phyloP scores from a whole-genome alignment of 2,888 invertebrate species.

The Catocala nupta region DNA sequence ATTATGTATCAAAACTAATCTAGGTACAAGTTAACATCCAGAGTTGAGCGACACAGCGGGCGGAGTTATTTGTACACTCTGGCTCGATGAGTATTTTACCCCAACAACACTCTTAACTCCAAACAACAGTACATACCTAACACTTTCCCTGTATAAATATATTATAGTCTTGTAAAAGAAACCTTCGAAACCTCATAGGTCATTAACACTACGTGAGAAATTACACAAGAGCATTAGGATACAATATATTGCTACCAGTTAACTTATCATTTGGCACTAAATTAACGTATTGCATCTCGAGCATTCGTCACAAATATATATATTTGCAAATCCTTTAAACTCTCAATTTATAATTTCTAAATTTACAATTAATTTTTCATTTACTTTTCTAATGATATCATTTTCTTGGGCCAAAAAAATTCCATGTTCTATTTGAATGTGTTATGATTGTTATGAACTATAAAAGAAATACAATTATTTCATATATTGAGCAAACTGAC shows the following conservation, averaged over 20 bases:
- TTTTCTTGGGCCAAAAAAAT: slow-evolving; percentile 74
- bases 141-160: slow-evolving; percentile 87
- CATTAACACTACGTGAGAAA: slow-evolving; percentile 85
- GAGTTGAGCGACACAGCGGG: slow-evolving; percentile 36
- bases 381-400: slow-evolving; percentile 74
- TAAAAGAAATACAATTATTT: slow-evolving; percentile 71
- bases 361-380: slow-evolving; percentile 74
- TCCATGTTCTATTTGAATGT: slow-evolving; percentile 63
- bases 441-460: slow-evolving; percentile 60
- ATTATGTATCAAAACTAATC: slow-evolving; percentile 63
- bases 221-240: slow-evolving; percentile 86
- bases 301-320: slow-evolving; percentile 81
- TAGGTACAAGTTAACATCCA: slow-evolving; percentile 47
- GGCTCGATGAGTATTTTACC: slow-evolving; percentile 84
- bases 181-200: slow-evolving; percentile 85
- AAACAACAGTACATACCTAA: slow-evolving; percentile 84
- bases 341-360: slow-evolving; percentile 72
- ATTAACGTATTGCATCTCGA: slow-evolving; percentile 87
- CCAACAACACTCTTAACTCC: slow-evolving; percentile 84
- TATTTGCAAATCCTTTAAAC: slow-evolving; percentile 76
- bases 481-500: slow-evolving; percentile 79
- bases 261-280: slow-evolving; percentile 88
- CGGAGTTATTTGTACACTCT: slow-evolving; percentile 80
- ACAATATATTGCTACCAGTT: slow-evolving; percentile 86
- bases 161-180: slow-evolving; percentile 87